Percentiles rank a stretch among this genome's conserved stretches.
phyloP scores from a whole-genome alignment of 1,140 invertebrate species.

The Orchestia grillus region DNA sequence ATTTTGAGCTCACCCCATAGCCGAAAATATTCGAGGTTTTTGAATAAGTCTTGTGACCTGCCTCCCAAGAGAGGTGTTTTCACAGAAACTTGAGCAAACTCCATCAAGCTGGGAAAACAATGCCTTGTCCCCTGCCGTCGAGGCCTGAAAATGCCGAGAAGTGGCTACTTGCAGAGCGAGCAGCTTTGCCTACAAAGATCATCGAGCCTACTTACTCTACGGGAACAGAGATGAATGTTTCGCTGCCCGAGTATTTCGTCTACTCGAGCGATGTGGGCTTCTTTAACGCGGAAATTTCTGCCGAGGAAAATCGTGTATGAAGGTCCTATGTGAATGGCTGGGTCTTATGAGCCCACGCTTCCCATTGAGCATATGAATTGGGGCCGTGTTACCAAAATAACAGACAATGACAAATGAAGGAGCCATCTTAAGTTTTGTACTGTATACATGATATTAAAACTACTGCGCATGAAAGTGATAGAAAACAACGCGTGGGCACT shows the following conservation, averaged over 20 bases:
- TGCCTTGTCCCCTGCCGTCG: conserved; percentile 35
- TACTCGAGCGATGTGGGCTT: background rate
- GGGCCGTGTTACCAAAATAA: background rate
- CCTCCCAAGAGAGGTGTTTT: conserved; percentile 14
- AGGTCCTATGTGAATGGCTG: background rate
- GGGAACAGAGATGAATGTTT: conserved; percentile 7
- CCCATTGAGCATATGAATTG: background rate
- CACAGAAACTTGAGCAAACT: conserved; percentile 46
- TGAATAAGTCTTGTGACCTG: conserved; percentile 16
- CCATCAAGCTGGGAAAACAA: conserved; percentile 24
- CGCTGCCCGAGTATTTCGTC: background rate
- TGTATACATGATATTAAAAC: too few species aligned
- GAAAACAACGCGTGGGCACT: too few species aligned
- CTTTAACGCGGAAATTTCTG: background rate
- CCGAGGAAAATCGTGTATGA: background rate
- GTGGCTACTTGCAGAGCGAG: background rate
- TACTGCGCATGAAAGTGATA: too few species aligned
- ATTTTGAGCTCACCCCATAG: background rate
- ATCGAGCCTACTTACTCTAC: background rate
- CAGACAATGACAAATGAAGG: background rate
- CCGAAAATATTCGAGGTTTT: conserved; percentile 31
- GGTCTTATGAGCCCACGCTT: background rate
- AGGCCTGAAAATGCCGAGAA: background rate
- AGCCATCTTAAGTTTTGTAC: background rate
- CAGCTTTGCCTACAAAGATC: background rate